These are phyloP conservation scores for Phyllostomus discolor DNA, from an alignment of 2,113 vertebrate genomes.

Conservation along the genomic window DNA sequence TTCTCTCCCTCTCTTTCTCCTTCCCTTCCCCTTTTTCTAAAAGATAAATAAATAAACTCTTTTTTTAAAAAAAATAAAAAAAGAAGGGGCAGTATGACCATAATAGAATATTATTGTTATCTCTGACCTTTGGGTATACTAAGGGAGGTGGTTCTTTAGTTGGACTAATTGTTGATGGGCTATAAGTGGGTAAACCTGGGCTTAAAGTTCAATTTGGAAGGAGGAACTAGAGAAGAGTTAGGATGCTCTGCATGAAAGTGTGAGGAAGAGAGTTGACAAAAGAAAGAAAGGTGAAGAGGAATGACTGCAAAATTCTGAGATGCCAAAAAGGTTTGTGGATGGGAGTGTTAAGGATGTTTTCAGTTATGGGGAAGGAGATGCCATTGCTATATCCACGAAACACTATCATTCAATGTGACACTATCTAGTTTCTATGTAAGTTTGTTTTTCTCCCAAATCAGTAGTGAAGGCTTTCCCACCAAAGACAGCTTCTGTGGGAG, in stretches of 20 bases:
- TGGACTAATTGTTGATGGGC: background rate
- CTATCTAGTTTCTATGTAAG: background rate
- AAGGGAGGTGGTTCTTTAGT: background rate
- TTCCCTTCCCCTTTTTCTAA: too few species aligned
- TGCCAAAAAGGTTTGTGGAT: background rate
- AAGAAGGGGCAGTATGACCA: background rate
- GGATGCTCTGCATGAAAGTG: background rate
- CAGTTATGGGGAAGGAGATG: background rate
- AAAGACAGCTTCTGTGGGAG: background rate
- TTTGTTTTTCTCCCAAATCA: background rate
- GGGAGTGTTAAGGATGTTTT: background rate
- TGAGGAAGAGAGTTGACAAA: background rate
- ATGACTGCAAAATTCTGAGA: background rate
- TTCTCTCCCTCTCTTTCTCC: too few species aligned
- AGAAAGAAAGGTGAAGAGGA: background rate
- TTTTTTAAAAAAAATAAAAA: too few species aligned
- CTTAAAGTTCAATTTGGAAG: background rate
- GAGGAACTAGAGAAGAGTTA: background rate
- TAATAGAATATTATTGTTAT: background rate
- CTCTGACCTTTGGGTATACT: background rate
- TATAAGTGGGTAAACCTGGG: background rate
- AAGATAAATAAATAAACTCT: too few species aligned
- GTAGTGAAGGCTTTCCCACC: background rate
- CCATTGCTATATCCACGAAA: background rate
- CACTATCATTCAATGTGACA: background rate